A percentile compares a stretch with the other conserved stretches of the same genome.
Conservation (phyloP, 2,797 vertebrate species). For the Argya squamiceps region DNA sequence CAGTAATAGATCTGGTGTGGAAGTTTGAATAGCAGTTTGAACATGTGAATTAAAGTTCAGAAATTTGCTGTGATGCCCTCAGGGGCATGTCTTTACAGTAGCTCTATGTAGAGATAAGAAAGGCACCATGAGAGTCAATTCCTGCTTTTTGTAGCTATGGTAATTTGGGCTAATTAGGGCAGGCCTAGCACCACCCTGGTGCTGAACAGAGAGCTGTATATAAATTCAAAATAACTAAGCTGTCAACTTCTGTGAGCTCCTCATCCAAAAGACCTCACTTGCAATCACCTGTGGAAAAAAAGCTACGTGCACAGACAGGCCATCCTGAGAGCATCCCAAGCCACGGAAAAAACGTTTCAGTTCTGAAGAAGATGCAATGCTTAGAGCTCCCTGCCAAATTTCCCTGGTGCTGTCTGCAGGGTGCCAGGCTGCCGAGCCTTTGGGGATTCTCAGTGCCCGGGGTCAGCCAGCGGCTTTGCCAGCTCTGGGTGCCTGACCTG, state of each 20-base stretch:
- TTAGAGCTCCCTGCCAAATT: background rate
- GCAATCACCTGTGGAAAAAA: background rate
- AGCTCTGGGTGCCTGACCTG: background rate
- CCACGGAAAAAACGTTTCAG: background rate
- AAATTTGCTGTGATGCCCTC: background rate
- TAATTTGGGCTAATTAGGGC: conserved; percentile 54
- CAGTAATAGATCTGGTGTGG: background rate
- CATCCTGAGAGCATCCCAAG: background rate
- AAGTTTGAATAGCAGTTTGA: conserved; percentile 2
- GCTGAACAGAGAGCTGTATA: background rate
- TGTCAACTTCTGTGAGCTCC: conserved; percentile 21
- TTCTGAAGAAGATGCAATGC: background rate
- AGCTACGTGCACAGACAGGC: conserved; percentile 39
- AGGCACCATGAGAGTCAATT: conserved; percentile 27
- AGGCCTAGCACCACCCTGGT: conserved; percentile 39
- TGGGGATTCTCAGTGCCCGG: background rate
- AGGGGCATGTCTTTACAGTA: conserved; percentile 9
- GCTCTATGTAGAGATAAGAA: background rate
- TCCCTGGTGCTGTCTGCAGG: background rate
- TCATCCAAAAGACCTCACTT: conserved; percentile 9
- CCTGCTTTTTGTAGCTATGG: background rate
- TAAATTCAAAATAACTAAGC: conserved; percentile 32
- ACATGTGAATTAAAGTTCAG: conserved; percentile 11
- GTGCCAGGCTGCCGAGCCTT: background rate
- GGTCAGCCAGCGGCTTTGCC: background rate